Conservation (phyloP, 2,797 vertebrate species). For the Myotis pilosus region DNA sequence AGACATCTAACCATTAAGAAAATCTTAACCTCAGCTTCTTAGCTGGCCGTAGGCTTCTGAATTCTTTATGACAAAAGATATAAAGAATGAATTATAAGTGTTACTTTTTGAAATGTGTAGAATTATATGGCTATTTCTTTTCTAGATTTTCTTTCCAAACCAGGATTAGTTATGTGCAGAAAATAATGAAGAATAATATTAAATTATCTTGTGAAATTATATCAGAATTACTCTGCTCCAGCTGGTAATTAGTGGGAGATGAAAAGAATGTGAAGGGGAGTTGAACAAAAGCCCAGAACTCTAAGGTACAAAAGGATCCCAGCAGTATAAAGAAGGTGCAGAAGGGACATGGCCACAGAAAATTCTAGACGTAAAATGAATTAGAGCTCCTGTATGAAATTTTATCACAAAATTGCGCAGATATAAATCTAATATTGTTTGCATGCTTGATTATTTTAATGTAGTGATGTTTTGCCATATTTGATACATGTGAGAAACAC, state of each 20-base stretch:
- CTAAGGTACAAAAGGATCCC: neutral
- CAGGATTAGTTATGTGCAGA: neutral
- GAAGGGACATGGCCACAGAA: neutral
- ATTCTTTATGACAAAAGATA: slow-evolving; percentile 23
- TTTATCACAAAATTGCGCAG: neutral
- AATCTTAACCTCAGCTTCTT: slow-evolving; percentile 31
- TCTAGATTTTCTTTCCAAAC: slow-evolving; percentile 35
- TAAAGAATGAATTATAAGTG: neutral
- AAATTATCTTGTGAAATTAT: neutral
- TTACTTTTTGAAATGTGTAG: neutral
- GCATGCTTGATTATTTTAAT: neutral
- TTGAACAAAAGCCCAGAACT: neutral
- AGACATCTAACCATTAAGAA: neutral
- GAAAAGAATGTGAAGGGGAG: neutral
- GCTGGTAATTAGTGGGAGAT: neutral
- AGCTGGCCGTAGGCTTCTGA: neutral
- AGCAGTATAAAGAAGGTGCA: neutral
- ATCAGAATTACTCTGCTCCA: neutral
- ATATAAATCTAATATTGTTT: neutral
- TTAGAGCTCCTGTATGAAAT: neutral
- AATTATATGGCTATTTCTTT: neutral
- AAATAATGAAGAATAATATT: slow-evolving; percentile 1
- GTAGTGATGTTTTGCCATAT: neutral
- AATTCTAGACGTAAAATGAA: neutral
- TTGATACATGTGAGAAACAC: neutral